Evolutionary conservation across 2,113 vertebrate species (phyloP), one percentile per base, ranked within the genome.

Genomic region (Pyrgilauda ruficollis): DNA sequence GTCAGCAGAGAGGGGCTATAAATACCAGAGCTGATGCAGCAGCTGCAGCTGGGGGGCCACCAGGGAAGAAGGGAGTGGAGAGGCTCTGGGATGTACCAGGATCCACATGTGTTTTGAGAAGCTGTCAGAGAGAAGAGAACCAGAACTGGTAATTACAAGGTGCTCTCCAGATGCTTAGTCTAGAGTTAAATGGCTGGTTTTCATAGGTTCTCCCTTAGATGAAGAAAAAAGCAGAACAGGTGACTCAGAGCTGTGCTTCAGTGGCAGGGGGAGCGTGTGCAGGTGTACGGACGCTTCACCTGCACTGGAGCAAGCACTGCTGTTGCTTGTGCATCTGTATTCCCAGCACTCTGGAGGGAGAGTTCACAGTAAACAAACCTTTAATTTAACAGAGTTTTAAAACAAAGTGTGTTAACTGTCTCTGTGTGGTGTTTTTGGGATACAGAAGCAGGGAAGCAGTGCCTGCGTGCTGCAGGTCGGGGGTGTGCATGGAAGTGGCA

Each of bases 1-100:
- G 46, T 91, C 87, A 89, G 84, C 90, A 73, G 53, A 85, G 73
- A 35, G 55, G 55, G 77, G n/a, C 55, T 81, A 44, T 66, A 84
- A 66, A 84, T 73, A 80, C 53, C 0, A 0, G 53, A 80, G 63
- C 76, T 89, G 94, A 47, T 52, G 84, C 30, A 50, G 73, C 89
- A 84, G 84, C 73, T 67, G 56, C 87, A 86, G 73, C 79, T 79
- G 76, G 67, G 76, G 21, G 50, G 35, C 28, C 50, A n/a, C 43
- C 22, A n/a, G 50, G 56, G 47, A 31, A 72, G 58, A 26, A 63
- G 72, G 5, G 55, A 90, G 74, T 61, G 9, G 31, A 22, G 76
- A 72, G 67, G 46, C 41, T 80, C 59, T 66, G 87, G 84, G 87
- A 2, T 26, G 64, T 35, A 9, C 50, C 0, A 1, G 46, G 72